These are phyloP conservation scores for Sinocyclocheilus anophthalmus DNA, from an alignment of 2,113 vertebrate species.

Conservation along the genomic window DNA sequence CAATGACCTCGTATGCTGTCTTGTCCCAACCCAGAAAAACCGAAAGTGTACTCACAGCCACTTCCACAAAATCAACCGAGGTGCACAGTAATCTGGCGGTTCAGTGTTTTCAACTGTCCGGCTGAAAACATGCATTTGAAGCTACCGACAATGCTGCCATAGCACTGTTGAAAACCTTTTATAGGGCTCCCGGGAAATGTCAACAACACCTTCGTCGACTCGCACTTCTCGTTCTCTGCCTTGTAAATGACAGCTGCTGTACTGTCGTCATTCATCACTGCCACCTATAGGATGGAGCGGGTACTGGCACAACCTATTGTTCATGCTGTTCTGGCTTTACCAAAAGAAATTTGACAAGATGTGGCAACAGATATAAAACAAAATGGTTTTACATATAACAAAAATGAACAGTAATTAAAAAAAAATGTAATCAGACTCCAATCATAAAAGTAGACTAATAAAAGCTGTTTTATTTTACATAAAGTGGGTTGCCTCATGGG, in stretches of 20 bases:
- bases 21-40: background rate
- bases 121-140: background rate
- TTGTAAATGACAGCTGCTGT: background rate
- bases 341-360: background rate
- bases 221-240: background rate
- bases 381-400: too few relatives aligned
- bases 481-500: too few relatives aligned
- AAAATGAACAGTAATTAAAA: too few relatives aligned
- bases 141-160: background rate
- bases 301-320: background rate
- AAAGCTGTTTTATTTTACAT: too few relatives aligned
- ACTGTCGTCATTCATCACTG: constrained; percentile 26
- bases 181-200: background rate
- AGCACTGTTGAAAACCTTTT: background rate
- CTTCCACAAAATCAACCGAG: background rate
- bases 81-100: background rate
- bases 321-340: too few relatives aligned
- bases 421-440: too few relatives aligned
- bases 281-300: background rate
- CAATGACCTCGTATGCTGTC: constrained; percentile 9
- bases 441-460: too few relatives aligned
- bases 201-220: background rate
- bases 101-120: background rate
- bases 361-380: constrained; percentile 53
- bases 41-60: constrained; percentile 33